Base-by-base conservation (phyloP, 2,797 vertebrate genomes). In the Pelochelys cantorii region DNA sequence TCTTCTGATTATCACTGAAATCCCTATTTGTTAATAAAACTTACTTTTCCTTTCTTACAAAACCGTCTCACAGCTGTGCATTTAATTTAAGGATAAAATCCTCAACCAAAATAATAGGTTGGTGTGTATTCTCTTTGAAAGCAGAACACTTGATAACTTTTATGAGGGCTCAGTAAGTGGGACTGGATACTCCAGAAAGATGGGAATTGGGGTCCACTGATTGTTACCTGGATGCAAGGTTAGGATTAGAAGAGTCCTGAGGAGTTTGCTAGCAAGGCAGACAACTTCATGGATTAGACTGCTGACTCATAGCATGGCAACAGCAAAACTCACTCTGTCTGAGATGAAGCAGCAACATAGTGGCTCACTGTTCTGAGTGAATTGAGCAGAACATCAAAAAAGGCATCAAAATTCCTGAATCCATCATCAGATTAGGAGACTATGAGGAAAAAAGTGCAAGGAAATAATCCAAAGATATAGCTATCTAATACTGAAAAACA, bases 331-430 rank as follows among this genome's bases (percentile, higher is more conserved):
- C n/a, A 27, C 25, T 27, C 23, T 60, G 25, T 23, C 57, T 60
- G 25, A 60, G 25, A 23, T 23, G 27, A 20, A 65, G 31, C 9
- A 7, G 62, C n/a, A 65, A 65, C n/a, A 18, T 4, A 17, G 14
- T 34, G 31, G 65, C 65, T 68, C 65, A 34, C 62, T 34, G 65
- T 68, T 68, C 65, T 68, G n/a, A 7, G 17, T 34, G 65, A 68
- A 31, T 34, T 34, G 65, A 34, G 15, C 62, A 42, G 65, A 10
- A 29, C 34, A 71, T 25, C 1, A 6, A 52, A 59, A 48, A 1
- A 42, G 4, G 29, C 29, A 52, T 17, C 34, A 0, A 86, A 11
- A 88, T n/a, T 5, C 1, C 4, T 2, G 0, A 71, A n/a, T 55
- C n/a, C 83, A 7, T 59, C 55, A 85, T 29, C 8, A 20, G 78